These are phyloP conservation scores for Torymus texanus DNA, from an alignment of 2,888 invertebrate species.

Conservation along the genomic window DNA sequence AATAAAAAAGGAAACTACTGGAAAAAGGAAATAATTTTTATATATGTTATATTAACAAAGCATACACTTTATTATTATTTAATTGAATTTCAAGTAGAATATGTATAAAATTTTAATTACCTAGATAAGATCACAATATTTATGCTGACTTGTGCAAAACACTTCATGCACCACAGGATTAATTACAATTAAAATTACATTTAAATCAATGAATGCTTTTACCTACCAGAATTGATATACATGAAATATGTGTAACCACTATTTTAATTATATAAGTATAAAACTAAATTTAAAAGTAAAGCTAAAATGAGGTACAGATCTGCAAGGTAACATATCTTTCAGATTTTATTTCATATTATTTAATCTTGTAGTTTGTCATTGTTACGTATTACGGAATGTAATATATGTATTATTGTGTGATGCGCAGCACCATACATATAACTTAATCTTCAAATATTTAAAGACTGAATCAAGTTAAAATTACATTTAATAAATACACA, in stretches of 20 bases:
- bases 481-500: conserved; percentile 44
- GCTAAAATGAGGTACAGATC: neutral
- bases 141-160: conserved; percentile 32
- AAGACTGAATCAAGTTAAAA: conserved; percentile 26
- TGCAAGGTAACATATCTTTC: neutral
- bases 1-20: no score
- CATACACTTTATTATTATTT: conserved; percentile 39
- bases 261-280: conserved; percentile 1
- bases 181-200: conserved; percentile 35
- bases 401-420: neutral
- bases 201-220: conserved; percentile 2
- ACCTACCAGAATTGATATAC: neutral
- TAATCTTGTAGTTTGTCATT: neutral
- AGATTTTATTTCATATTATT: no score
- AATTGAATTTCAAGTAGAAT: conserved; percentile 16
- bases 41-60: conserved; percentile 4
- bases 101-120: conserved; percentile 29
- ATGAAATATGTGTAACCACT: neutral
- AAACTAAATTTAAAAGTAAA: neutral
- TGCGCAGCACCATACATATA: conserved; percentile 30
- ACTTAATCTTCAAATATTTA: conserved; percentile 14
- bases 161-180: conserved; percentile 19
- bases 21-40: neutral
- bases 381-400: conserved; percentile 34
- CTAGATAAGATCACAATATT: conserved; percentile 25